Base-by-base conservation (phyloP, 2,797 vertebrate species). In the Staurois parvus region DNA sequence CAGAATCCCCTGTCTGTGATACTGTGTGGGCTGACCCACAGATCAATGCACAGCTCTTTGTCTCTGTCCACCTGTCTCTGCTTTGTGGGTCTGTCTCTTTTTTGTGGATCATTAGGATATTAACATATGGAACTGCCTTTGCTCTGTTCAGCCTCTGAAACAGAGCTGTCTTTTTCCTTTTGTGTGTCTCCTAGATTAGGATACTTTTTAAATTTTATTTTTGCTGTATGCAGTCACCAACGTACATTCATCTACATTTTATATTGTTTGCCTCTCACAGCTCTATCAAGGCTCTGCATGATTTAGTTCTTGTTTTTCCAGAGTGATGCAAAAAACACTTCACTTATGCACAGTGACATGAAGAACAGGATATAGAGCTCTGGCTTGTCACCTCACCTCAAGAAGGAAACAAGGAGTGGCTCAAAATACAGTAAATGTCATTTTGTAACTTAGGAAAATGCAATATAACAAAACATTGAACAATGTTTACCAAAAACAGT, bases 1-100 rank as follows among this genome's bases (percentile, higher is more conserved):
- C 28, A 30, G 68, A 83, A 86, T 86, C 75, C 80, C 80, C 77
- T 69, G 30, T 86, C 74, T 86, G 79, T 86, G 85, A 78, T 74
- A 78, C 75, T 56, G 80, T 83, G 52, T 83, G 59, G 80, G 59
- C 81, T 83, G 74, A 83, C 85, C 76, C 74, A 72, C 59, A 83
- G 69, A 78, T 69, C 80, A 72, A 68, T 62, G 75, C 68, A 67
- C 68, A 73, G 68, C 80, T 86, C 85, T 86, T 80, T 80, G 75
- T 76, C 59, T 86, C 30, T 68, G 74, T 86, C 79, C 56, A 8
- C 52, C 32, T 85, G 78, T 86, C 85, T 79, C 85, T 83, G 75
- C 80, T 83, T 40, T 72, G 74, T 86, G 79, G 79, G 64, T 85
- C 83, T 80, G 70, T 81, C 72, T 76, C 72, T 79, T 32, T 81